phyloP scores from a whole-genome alignment of 2,797 vertebrate species.

The Sebastes paucispinis region DNA sequence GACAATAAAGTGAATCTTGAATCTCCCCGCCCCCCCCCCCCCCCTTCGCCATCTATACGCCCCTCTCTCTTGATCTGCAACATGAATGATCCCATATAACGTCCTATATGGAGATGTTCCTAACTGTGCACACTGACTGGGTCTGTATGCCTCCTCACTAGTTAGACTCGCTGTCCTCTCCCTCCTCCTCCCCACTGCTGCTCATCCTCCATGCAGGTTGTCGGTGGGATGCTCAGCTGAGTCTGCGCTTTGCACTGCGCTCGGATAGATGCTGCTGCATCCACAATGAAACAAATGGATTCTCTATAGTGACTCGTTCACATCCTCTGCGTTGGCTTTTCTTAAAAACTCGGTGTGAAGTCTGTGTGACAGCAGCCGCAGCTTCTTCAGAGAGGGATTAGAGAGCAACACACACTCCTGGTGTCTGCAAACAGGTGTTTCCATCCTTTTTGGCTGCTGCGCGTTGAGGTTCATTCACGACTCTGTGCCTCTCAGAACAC shows the following conservation, averaged over 20 bases:
- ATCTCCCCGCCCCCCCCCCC: neutral
- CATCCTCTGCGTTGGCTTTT: slow-evolving; percentile 3
- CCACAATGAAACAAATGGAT: slow-evolving; percentile 42
- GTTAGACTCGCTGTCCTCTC: slow-evolving; percentile 12
- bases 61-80: neutral
- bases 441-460: slow-evolving; percentile 29
- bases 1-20: too few species aligned
- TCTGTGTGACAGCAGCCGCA: slow-evolving; percentile 2
- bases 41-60: neutral
- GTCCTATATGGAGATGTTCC: neutral
- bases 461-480: slow-evolving; percentile 45
- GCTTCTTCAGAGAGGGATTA: slow-evolving; percentile 5
- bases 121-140: slow-evolving; percentile 6
- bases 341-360: neutral
- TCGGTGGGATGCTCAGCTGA: slow-evolving; percentile 61
- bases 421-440: slow-evolving; percentile 80
- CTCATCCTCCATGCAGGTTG: slow-evolving; percentile 37
- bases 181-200: slow-evolving; percentile 7
- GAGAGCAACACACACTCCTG: slow-evolving; percentile 2
- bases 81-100: slow-evolving; percentile 9
- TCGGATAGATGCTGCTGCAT: slow-evolving; percentile 51
- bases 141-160: slow-evolving; percentile 12
- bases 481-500: neutral
- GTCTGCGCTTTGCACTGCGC: slow-evolving; percentile 39
- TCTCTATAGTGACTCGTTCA: slow-evolving; percentile 23